Conservation (phyloP, 1,140 invertebrate genomes). For the Heterodera carotae region DNA sequence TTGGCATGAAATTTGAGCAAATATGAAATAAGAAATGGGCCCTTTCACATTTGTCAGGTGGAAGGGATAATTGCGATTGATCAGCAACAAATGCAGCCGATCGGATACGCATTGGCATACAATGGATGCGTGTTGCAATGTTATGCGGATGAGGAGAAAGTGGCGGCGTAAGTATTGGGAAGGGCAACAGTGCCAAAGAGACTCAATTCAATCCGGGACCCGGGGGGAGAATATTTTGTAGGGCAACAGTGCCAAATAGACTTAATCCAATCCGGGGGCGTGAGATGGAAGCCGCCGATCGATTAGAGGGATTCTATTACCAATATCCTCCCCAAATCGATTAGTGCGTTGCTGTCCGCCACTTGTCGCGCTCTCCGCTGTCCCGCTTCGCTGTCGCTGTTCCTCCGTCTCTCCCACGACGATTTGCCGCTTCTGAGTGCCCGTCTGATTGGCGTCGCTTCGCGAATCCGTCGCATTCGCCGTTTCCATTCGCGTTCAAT, state of each 20-base stretch:
- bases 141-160: slow-evolving; percentile 44
- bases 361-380: not conserved
- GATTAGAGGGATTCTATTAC: no score
- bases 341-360: not conserved
- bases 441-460: slow-evolving; percentile 28
- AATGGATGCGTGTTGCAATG: slow-evolving; percentile 41
- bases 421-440: slow-evolving; percentile 20
- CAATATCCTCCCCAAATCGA: no score
- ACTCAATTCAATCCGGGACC: no score
- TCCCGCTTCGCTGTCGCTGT: slow-evolving; percentile 11
- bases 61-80: slow-evolving; percentile 43
- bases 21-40: not conserved
- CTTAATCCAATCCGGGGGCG: no score
- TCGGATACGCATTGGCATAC: slow-evolving; percentile 43
- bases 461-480: slow-evolving; percentile 36
- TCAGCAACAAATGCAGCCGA: slow-evolving; percentile 37
- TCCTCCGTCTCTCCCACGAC: slow-evolving; percentile 38
- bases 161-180: slow-evolving; percentile 45
- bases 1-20: not conserved
- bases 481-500: slow-evolving; percentile 50
- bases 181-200: no score
- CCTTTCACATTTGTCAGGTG: slow-evolving; percentile 31
- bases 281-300: no score
- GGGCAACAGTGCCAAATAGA: not conserved
- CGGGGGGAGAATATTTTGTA: no score